Evolutionary conservation across 1,140 invertebrate species (phyloP), one percentile per base, ranked within the genome.

Genomic region (Dendroctonus ponderosae): DNA sequence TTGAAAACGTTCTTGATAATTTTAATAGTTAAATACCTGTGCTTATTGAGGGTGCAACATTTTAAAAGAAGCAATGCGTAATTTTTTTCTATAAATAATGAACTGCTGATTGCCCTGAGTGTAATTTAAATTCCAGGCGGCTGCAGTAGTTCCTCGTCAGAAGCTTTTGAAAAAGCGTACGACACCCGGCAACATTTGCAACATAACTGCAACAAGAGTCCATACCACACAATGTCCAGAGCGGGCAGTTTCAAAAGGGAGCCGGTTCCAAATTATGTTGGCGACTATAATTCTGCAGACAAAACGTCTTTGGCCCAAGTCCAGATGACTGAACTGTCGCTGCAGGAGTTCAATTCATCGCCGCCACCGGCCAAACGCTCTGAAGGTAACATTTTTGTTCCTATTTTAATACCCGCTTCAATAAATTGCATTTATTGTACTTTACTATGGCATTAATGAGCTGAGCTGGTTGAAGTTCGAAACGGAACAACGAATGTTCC

Each of bases 301-400:
- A 84, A 85, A 49, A 81, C 82, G 69, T 79, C 83, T 50, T 79
- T 85, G 71, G 83, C 84, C 7, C 86, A 87, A 26, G 85, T 86
- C 68, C 85, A 89, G 68, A 84, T 88, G 71, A 84, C 90, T 38
- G 87, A 87, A 68, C 69, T 88, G 43, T 84, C 85, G 41, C 74
- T 87, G 40, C 84, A 89, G 62, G 87, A 89, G 72, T 87, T 88
- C 69, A 84, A 85, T 69, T 83, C 81, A 6, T 86, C 85, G 2
- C 84, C 85, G 71, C 85, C 72, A 75, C 85, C 71, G 79, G 85
- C 49, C 71, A 85, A 63, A 81, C 82, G 72, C 77, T 70, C 78
- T 79, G 78, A 75, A 76, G 79, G 80, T 78, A 53, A 54, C 8
- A 46, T 46, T 9, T 46, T 11, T 46, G 12, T 46, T 46, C 12